Evolutionary conservation across 2,113 vertebrate genomes (phyloP).

Genomic region (Albula goreensis): DNA sequence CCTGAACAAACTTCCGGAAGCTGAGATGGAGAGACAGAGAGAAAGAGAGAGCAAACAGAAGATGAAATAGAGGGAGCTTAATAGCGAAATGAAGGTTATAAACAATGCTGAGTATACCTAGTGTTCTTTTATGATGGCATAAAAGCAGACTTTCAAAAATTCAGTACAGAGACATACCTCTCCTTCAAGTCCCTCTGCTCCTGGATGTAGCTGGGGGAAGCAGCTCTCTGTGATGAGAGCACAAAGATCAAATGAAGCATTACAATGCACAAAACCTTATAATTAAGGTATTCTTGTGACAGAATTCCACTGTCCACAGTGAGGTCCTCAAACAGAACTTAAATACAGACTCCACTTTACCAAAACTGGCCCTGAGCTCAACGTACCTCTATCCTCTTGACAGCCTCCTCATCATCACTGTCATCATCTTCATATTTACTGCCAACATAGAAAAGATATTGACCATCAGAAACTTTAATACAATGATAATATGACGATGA

Average conservation of each 20-base stretch:
- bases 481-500: too few relatives aligned
- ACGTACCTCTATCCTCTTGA: constrained; percentile 55
- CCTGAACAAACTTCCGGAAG: constrained; percentile 78
- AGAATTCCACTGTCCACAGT: too few relatives aligned
- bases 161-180: constrained; percentile 62
- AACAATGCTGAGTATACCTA: neutral
- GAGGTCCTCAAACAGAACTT: neutral
- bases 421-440: constrained; percentile 85
- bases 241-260: neutral
- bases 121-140: neutral
- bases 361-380: neutral
- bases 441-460: neutral
- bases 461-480: neutral
- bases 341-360: neutral
- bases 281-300: too few relatives aligned
- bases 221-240: constrained; percentile 58
- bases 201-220: constrained; percentile 79
- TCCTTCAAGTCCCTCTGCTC: constrained; percentile 81
- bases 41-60: neutral
- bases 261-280: too few relatives aligned
- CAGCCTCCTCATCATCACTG: constrained; percentile 64
- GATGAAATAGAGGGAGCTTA: neutral
- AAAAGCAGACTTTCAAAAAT: neutral
- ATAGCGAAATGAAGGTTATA: neutral
- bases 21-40: constrained; percentile 47